Base-by-base conservation (phyloP, 2,797 vertebrate genomes). In the Rhodeus uyekii region DNA sequence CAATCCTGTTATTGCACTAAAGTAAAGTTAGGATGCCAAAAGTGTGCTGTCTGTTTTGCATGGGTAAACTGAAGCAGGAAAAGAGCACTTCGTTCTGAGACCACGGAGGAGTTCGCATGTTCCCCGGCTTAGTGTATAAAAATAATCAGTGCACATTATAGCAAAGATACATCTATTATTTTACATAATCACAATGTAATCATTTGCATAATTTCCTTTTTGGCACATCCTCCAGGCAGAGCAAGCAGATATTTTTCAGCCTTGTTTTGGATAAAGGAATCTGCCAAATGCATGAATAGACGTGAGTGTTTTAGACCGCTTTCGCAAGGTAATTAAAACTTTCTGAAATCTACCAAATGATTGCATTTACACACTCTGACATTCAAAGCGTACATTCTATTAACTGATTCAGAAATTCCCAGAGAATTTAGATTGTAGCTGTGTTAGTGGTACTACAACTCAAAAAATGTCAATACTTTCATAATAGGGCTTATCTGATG, bases 21-120 rank as follows among this genome's bases (percentile, higher is more conserved):
- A 77, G 79, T 65, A 5, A 80, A 64, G 67, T 69, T 46, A 69
- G 46, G 38, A 69, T 76, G 80, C 61, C 61, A 67, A 39, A 81
- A 63, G 68, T 53, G 36, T n/a, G 71, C 34, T 67, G 72, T 14
- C 38, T 42, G 61, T 68, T 82, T 55, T 68, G 72, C 80, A 67
- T 46, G 61, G 19, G 27, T 46, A 58, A 67, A 82, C 64, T 60
- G 12, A 68, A 4, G 48, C 63, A 39, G 24, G 72, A 55, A 67
- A 65, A 32, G 48, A 39, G 34, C 80, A 76, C 29, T 44, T 74
- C 29, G 24, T 61, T 34, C 3, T 65, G 24, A 39, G 24, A 39
- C 44, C 24, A 53, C 8, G 12, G n/a, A 42, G 38, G 36, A 48
- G 9, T 72, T 50, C 29, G 34, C 29, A 16, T 55, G 48, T 55